A percentile compares a stretch with the other conserved stretches of the same genome.
These are phyloP conservation scores for Cerceris rybyensis DNA, from an alignment of 2,888 invertebrate genomes.

Conservation along the genomic window DNA sequence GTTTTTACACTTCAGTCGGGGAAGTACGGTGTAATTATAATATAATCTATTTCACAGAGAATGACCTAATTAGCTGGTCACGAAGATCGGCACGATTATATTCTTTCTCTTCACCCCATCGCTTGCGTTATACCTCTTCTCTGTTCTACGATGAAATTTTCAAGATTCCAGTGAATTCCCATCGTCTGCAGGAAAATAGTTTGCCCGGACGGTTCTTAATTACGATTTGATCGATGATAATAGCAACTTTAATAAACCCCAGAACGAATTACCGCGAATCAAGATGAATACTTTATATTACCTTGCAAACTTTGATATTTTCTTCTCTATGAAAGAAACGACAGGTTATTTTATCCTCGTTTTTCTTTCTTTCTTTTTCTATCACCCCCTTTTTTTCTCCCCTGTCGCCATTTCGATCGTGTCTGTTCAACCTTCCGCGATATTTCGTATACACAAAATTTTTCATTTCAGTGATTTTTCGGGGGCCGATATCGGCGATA, in stretches of 20 bases:
- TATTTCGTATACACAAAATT: slow-evolving; percentile 10
- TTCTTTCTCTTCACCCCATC: not conserved
- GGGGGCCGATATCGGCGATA: too few relatives aligned
- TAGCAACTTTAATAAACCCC: not conserved
- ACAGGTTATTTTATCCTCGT: slow-evolving; percentile 31
- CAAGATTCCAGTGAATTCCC: not conserved
- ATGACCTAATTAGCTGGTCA: slow-evolving; percentile 29
- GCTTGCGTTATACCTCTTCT: not conserved
- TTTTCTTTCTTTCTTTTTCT: slow-evolving; percentile 1
- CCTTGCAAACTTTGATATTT: slow-evolving; percentile 30
- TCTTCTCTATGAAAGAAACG: slow-evolving; percentile 26
- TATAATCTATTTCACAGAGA: slow-evolving; percentile 37
- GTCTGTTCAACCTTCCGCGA: slow-evolving; percentile 11
- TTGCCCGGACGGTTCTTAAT: slow-evolving; percentile 12
- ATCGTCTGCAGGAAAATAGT: not conserved
- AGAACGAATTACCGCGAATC: not conserved
- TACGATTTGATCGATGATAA: slow-evolving; percentile 12
- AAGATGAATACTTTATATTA: not conserved
- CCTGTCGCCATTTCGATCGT: slow-evolving; percentile 19
- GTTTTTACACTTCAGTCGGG: slow-evolving; percentile 29
- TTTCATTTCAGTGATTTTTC: slow-evolving; percentile 1
- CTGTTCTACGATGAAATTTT: not conserved
- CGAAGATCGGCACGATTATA: slow-evolving; percentile 6
- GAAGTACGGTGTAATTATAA: slow-evolving; percentile 36
- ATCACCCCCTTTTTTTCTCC: too few relatives aligned